Conservation (phyloP, 2,113 vertebrate species). For the Pluvialis apricaria region DNA sequence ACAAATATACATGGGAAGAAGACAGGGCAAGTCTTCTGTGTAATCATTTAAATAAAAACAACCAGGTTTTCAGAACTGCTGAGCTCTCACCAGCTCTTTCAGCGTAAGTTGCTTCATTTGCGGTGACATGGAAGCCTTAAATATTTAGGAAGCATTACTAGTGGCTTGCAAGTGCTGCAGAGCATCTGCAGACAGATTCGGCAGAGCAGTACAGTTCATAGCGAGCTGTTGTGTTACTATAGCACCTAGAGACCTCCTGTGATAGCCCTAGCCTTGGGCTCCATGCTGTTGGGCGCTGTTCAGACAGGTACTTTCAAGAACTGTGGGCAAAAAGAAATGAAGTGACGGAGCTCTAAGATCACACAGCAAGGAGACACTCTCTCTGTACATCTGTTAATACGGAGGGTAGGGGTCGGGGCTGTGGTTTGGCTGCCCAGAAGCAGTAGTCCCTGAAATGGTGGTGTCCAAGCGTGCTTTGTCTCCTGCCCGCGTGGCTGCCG, state of each 20-base stretch:
- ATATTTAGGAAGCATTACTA: neutral
- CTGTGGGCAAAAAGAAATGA: neutral
- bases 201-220: neutral
- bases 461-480: neutral
- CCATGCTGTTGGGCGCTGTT: neutral
- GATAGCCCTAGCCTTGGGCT: neutral
- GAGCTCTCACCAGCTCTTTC: neutral
- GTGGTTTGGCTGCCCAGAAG: neutral
- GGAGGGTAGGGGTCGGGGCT: neutral
- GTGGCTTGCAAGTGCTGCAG: neutral
- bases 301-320: neutral
- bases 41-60: neutral
- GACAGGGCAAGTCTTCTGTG: neutral
- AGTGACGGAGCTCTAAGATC: neutral
- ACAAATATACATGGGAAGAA: neutral
- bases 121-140: neutral
- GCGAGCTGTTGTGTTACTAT: neutral
- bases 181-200: neutral
- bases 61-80: neutral
- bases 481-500: accelerated
- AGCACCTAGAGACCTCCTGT: neutral
- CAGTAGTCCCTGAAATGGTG: neutral
- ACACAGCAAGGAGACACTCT: too few species aligned
- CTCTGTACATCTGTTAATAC: neutral
- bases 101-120: neutral